Conservation (phyloP, 2,113 vertebrate species). For the Ramphastos sulfuratus region DNA sequence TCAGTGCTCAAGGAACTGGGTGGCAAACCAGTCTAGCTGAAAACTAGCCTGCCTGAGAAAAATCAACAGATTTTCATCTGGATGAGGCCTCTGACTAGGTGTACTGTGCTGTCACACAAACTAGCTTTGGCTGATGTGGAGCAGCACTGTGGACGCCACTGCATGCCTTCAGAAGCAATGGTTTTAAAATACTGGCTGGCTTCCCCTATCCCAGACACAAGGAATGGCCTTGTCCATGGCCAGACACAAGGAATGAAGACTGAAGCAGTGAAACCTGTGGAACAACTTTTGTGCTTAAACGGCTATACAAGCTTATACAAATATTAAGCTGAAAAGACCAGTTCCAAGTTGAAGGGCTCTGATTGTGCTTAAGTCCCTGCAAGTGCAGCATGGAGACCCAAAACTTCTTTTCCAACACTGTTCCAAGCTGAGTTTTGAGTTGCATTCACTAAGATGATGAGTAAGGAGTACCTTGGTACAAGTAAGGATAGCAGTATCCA, state of each 20-base stretch:
- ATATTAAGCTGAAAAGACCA: not conserved
- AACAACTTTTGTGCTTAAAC: not conserved
- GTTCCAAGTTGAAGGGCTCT: not conserved
- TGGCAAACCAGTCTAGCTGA: not conserved
- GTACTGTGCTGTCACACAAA: not conserved
- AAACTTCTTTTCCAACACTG: not conserved
- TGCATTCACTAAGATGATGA: not conserved
- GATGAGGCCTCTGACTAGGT: not conserved
- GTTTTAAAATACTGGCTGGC: not conserved
- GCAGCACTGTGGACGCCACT: not conserved
- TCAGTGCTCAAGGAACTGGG: not conserved
- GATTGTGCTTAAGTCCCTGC: not conserved
- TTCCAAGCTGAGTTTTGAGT: not conserved
- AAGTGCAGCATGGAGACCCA: not conserved
- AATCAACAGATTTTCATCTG: not conserved
- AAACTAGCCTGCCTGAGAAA: not conserved
- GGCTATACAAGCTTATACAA: not conserved
- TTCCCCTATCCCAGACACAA: not conserved
- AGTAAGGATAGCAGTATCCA: not conserved
- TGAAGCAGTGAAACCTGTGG: not conserved
- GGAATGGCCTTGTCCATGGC: not conserved
- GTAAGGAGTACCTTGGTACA: not conserved
- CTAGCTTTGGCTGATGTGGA: not conserved
- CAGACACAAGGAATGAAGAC: conserved; percentile 1
- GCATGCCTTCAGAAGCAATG: not conserved